Evolutionary conservation across 2,888 invertebrate genomes (phyloP).

Genomic region (Aporophyla nigra): DNA sequence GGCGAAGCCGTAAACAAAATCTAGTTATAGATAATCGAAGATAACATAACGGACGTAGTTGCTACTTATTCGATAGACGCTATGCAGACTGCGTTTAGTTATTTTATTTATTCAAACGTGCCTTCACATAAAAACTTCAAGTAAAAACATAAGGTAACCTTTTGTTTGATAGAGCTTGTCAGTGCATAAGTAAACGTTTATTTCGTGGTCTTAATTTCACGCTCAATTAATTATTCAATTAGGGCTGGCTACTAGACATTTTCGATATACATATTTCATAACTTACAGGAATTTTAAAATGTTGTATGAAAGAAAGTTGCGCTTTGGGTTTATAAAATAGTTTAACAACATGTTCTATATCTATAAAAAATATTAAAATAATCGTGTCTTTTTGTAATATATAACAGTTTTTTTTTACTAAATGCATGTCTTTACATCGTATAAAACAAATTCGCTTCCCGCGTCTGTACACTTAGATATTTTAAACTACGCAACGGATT

Average conservation of each 20-base stretch:
- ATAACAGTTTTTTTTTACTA: too few species aligned
- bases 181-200: slow-evolving; percentile 24
- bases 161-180: slow-evolving; percentile 37
- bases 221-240: slow-evolving; percentile 31
- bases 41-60: too few species aligned
- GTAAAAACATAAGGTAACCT: slow-evolving; percentile 17
- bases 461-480: too few species aligned
- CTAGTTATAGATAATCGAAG: too few species aligned
- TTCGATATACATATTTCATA: background rate
- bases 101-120: background rate
- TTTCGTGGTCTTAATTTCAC: slow-evolving; percentile 33
- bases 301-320: background rate
- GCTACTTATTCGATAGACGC: too few species aligned
- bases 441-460: too few species aligned
- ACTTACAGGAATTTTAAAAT: background rate
- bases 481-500: too few species aligned
- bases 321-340: background rate
- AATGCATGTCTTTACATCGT: too few species aligned
- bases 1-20: too few species aligned
- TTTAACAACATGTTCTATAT: too few species aligned
- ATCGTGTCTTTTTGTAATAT: too few species aligned
- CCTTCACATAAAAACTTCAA: background rate
- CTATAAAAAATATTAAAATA: too few species aligned
- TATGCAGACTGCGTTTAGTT: background rate
- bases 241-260: background rate